A percentile compares a stretch with the other conserved stretches of the same genome.
These are phyloP conservation scores for Notechis scutatus DNA, from an alignment of 2,113 vertebrate genomes.

Conservation along the genomic window DNA sequence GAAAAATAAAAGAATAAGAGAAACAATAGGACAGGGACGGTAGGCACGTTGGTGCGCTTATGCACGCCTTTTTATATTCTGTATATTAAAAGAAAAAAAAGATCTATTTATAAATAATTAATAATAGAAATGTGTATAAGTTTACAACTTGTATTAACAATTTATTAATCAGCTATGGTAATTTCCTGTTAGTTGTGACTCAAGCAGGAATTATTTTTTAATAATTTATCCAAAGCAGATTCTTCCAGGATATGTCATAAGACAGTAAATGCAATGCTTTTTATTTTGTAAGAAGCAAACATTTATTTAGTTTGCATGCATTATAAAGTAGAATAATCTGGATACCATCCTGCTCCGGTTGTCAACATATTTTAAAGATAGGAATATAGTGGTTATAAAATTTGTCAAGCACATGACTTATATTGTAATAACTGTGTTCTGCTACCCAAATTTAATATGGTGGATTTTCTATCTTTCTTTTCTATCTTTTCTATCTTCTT, in stretches of 20 bases:
- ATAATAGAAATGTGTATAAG: not conserved
- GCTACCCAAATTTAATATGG: conserved; percentile 19
- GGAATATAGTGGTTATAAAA: conserved; percentile 4
- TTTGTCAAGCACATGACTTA: conserved; percentile 10
- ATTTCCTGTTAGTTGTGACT: not conserved
- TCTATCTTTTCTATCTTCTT: conserved; percentile 40
- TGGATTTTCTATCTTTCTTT: too few relatives aligned
- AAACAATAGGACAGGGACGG: too few relatives aligned
- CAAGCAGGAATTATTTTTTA: not conserved
- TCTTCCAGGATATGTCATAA: not conserved
- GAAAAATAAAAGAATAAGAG: too few relatives aligned
- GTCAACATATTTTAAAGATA: conserved; percentile 33
- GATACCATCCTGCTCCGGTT: conserved; percentile 21
- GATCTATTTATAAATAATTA: not conserved
- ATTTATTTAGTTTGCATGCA: conserved; percentile 18
- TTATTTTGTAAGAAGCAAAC: not conserved
- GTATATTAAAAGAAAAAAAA: not conserved
- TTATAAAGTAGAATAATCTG: conserved; percentile 27
- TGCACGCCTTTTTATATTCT: too few relatives aligned
- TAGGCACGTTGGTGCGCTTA: too few relatives aligned
- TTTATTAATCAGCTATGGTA: not conserved
- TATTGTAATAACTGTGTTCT: not conserved
- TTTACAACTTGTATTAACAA: not conserved
- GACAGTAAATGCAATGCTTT: not conserved
- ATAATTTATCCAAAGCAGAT: not conserved